A percentile compares a stretch with the other conserved stretches of the same genome.
Conservation (phyloP, 1,140 invertebrate genomes). For the Physella acuta region DNA sequence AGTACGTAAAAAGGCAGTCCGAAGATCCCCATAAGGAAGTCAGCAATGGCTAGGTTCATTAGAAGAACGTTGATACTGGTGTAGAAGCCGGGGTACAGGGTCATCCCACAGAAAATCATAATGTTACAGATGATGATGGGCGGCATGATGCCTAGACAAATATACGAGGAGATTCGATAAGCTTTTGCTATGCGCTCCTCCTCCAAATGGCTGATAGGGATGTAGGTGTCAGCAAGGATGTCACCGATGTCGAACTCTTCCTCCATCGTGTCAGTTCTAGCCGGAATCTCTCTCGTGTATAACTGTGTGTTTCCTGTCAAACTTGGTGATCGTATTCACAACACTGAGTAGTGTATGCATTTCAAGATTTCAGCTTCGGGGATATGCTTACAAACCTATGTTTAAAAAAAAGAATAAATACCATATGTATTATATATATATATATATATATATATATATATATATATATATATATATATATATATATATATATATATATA, state of each 20-base stretch:
- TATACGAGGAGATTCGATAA: not conserved
- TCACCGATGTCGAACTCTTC: not conserved
- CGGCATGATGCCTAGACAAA: not conserved
- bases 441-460: too few relatives aligned
- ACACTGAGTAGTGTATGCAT: too few relatives aligned
- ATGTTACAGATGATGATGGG: not conserved
- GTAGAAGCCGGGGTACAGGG: not conserved
- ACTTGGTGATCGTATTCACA: not conserved
- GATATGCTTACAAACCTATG: too few relatives aligned
- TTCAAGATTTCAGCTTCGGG: too few relatives aligned
- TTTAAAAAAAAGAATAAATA: too few relatives aligned
- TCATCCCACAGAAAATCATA: not conserved
- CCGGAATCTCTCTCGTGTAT: not conserved
- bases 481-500: too few relatives aligned
- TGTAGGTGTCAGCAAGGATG: not conserved
- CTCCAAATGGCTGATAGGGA: not conserved
- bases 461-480: too few relatives aligned
- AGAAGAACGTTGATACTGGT: not conserved
- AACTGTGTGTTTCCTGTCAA: not conserved
- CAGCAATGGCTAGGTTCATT: not conserved
- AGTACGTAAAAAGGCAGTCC: not conserved
- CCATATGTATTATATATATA: too few relatives aligned
- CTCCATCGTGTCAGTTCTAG: not conserved
- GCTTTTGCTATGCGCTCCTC: not conserved
- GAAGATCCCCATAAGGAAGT: not conserved